Conservation (phyloP, 1,140 invertebrate species). For the Danaus melanippus region DNA sequence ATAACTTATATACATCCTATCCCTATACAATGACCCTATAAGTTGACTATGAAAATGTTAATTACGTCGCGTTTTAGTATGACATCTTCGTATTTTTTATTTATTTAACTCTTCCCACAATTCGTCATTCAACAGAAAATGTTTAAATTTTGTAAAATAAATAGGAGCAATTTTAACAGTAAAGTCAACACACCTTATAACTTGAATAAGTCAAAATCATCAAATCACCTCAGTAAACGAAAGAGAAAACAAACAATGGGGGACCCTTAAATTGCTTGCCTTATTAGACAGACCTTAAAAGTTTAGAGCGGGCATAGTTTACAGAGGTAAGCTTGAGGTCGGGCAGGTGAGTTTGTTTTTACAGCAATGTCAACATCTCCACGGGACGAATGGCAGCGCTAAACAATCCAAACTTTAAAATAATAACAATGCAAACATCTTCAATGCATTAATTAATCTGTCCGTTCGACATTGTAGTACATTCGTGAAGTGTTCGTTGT, state of each 20-base stretch:
- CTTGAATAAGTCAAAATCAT: constrained; percentile 68
- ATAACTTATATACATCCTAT: too few species aligned
- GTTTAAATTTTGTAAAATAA: constrained; percentile 6
- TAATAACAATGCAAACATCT: too few species aligned
- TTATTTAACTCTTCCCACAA: too few species aligned
- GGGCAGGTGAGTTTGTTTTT: constrained; percentile 57
- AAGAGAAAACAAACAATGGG: constrained; percentile 54
- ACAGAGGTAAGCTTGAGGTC: constrained; percentile 57
- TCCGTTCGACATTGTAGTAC: neutral
- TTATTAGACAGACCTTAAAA: constrained; percentile 67
- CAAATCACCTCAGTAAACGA: constrained; percentile 64
- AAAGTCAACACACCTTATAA: constrained; percentile 34
- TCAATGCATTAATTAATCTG: too few species aligned
- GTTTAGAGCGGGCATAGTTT: constrained; percentile 63
- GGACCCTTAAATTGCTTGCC: constrained; percentile 62
- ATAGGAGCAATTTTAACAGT: constrained; percentile 22
- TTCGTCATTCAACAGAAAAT: constrained; percentile 1
- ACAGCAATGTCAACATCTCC: constrained; percentile 45
- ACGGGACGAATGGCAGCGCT: constrained; percentile 2
- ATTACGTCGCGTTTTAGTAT: too few species aligned
- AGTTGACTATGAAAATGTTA: too few species aligned
- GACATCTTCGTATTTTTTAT: too few species aligned
- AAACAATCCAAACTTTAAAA: too few species aligned
- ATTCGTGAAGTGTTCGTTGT: constrained; percentile 3
- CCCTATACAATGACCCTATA: too few species aligned